These are phyloP conservation scores for Drosophila picticornis DNA, from an alignment of 2,888 invertebrate species.

Conservation along the genomic window DNA sequence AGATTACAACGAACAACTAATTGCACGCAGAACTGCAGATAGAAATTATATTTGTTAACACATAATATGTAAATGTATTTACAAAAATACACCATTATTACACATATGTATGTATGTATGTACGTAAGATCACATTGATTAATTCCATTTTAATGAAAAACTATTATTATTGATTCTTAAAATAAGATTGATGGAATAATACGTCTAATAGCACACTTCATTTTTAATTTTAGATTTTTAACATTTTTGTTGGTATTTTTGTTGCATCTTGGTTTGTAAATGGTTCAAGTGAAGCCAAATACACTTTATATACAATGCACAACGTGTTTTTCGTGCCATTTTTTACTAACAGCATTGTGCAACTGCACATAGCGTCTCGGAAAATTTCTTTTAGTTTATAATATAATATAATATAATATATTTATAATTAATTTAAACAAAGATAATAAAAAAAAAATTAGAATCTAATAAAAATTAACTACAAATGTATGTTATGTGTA, in stretches of 20 bases:
- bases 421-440: neutral
- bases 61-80: slow-evolving; percentile 1
- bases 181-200: slow-evolving; percentile 1
- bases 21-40: neutral
- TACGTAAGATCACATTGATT: slow-evolving; percentile 4
- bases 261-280: neutral
- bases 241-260: neutral
- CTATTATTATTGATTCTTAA: neutral
- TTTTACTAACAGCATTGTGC: neutral
- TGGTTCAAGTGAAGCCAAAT: neutral
- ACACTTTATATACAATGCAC: neutral
- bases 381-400: neutral
- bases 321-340: neutral
- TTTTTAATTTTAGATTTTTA: neutral
- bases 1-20: neutral
- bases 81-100: neutral
- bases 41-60: slow-evolving; percentile 1
- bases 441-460: neutral
- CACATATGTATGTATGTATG: neutral
- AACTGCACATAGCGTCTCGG: neutral
- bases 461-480: neutral
- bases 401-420: neutral
- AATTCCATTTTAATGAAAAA: neutral
- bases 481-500: neutral
- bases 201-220: slow-evolving; percentile 2